Percentiles rank a stretch among this genome's conserved stretches.
Conservation (phyloP, 2,888 invertebrate species). For the Mechanitis messenoides region DNA sequence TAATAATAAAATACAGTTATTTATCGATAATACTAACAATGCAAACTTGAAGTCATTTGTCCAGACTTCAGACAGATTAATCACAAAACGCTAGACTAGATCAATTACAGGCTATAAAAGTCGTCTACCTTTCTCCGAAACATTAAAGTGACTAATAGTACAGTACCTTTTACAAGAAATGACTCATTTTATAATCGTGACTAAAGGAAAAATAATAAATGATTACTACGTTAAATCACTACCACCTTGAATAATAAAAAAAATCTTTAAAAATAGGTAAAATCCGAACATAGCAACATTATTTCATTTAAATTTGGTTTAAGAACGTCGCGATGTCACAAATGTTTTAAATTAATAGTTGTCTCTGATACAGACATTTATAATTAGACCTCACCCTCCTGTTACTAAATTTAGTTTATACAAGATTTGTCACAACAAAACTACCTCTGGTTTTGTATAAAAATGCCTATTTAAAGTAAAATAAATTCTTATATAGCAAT, state of each 20-base stretch:
- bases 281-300: neutral
- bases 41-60: neutral
- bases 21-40: too few relatives aligned
- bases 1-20: too few relatives aligned
- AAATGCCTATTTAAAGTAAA: neutral
- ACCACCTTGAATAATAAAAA: neutral
- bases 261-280: neutral
- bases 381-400: slow-evolving; percentile 3
- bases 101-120: neutral
- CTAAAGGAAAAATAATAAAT: too few relatives aligned
- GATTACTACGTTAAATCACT: neutral
- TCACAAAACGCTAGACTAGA: slow-evolving; percentile 1
- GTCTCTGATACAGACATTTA: slow-evolving; percentile 1
- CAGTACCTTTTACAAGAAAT: too few relatives aligned
- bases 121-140: slow-evolving; percentile 5
- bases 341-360: neutral
- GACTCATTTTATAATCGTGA: too few relatives aligned
- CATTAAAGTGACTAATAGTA: neutral
- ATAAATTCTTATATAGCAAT: slow-evolving; percentile 3
- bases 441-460: neutral
- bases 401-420: slow-evolving; percentile 7
- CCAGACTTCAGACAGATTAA: neutral
- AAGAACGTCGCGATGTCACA: slow-evolving; percentile 3
- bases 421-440: slow-evolving; percentile 3
- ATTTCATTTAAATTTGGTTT: neutral